Base-by-base conservation (phyloP, 2,797 vertebrate genomes). In the Myoxocephalus aenaeus region DNA sequence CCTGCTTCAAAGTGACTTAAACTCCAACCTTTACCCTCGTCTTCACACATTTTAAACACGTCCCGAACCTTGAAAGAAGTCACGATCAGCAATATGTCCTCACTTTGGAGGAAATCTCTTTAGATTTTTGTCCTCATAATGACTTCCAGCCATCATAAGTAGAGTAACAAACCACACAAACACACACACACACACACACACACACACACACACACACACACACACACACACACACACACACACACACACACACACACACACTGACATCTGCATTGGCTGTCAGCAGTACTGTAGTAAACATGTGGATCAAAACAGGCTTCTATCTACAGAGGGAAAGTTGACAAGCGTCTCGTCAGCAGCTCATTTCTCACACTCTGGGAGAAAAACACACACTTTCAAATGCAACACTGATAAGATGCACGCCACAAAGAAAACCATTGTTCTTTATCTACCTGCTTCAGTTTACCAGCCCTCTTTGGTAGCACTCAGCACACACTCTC, bases 371-470 rank as follows among this genome's bases (percentile, higher is more conserved):
- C 54, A 51, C 20, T 77, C 69, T 76, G 70, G 67, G 17, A 1
- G 58, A 77, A 80, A 51, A 86, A 80, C 77, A 77, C 74, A 75
- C 82, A 59, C 42, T 36, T 50, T 69, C 59, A 65, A 62, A 76
- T 70, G 66, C 66, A 73, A 73, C 27, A 62, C 73, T 36, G 79
- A 81, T 77, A 75, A 80, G 53, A 69, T 54, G 57, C 79, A 54
- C 27, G 0, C 32, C 65, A 75, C 77, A 85, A 86, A 88, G 79
- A 79, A 67, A 87, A 32, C 17, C 68, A 80, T 85, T 89, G 89
- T 88, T 88, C 81, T 78, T 82, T 85, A 89, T 90, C 82, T 88
- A 38, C 79, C 75, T 68, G 77, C 83, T 83, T 76, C 75, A 82
- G 68, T 82, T 86, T 82, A 87, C 86, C 87, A 65, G 63, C 56